Conservation (phyloP, 37 sponge, comb jelly and placozoan genomes). For the Eunapius fragilis region DNA sequence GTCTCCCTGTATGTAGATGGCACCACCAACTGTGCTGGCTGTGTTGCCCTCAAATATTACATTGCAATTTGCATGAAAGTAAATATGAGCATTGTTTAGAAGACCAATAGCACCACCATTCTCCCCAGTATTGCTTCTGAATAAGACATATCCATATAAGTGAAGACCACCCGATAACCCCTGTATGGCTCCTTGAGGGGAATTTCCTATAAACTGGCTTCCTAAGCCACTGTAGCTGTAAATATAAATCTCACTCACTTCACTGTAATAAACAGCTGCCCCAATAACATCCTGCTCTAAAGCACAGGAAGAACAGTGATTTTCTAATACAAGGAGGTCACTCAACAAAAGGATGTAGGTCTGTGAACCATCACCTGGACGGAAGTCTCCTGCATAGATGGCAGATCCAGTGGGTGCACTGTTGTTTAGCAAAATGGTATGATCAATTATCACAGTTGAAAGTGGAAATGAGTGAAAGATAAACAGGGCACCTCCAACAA, state of each 20-base stretch:
- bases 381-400: too few relatives aligned
- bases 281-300: not conserved
- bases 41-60: constrained; percentile 3
- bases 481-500: too few relatives aligned
- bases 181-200: constrained; percentile 17
- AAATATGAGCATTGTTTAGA: constrained; percentile 16
- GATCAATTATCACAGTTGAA: too few relatives aligned
- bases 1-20: constrained; percentile 22
- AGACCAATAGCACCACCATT: constrained; percentile 31
- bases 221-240: too few relatives aligned
- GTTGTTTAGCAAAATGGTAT: too few relatives aligned
- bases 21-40: constrained; percentile 19
- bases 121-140: constrained; percentile 9
- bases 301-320: too few relatives aligned
- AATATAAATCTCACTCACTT: constrained; percentile 9
- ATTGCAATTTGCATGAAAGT: constrained; percentile 14
- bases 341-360: not conserved
- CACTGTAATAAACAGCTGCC: constrained; percentile 1
- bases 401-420: too few relatives aligned
- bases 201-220: constrained; percentile 8
- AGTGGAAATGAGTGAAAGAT: too few relatives aligned
- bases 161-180: not conserved
- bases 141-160: constrained; percentile 17
- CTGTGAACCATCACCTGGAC: too few relatives aligned
- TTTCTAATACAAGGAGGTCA: not conserved